phyloP scores from a whole-genome alignment of 1,140 invertebrate species.

The Hycleus cichorii region DNA sequence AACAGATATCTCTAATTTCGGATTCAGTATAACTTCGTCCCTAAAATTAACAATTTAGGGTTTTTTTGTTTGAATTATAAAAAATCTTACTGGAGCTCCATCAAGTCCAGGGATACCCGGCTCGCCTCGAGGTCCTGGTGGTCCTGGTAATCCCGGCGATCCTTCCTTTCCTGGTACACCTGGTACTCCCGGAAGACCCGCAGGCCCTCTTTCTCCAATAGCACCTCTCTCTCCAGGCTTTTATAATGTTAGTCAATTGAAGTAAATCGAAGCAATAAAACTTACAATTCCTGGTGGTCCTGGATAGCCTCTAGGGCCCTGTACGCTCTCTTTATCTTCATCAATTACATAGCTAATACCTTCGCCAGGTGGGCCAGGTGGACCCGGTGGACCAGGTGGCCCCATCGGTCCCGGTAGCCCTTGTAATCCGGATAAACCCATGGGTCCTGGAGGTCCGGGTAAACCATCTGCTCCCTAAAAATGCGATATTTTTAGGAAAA shows the following conservation, averaged over 20 bases:
- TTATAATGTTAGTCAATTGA: background rate
- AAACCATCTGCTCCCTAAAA: constrained; percentile 23
- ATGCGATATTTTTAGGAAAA: background rate
- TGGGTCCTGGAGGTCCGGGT: constrained; percentile 34
- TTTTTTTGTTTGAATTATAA: background rate
- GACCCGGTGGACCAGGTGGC: constrained; percentile 30
- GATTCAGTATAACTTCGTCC: constrained; percentile 47
- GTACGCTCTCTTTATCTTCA: constrained; percentile 25
- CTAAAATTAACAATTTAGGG: constrained; percentile 27
- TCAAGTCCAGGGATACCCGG: background rate
- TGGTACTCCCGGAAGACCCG: constrained; percentile 34
- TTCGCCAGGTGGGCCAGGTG: constrained; percentile 27
- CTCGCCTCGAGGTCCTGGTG: constrained; percentile 35
- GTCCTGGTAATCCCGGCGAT: constrained; percentile 41
- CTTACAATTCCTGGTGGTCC: constrained; percentile 36
- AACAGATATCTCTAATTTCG: constrained; percentile 50
- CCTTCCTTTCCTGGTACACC: constrained; percentile 41
- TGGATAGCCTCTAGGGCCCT: constrained; percentile 37
- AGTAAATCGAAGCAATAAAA: background rate
- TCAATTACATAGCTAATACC: constrained; percentile 20
- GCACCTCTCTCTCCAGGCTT: constrained; percentile 37
- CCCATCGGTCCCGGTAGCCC: constrained; percentile 31
- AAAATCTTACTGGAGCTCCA: constrained; percentile 15
- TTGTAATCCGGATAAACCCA: constrained; percentile 37
- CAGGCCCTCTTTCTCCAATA: constrained; percentile 44